These are phyloP conservation scores for Cyrtorhinus lividipennis DNA, from an alignment of 1,140 invertebrate genomes.

Conservation along the genomic window DNA sequence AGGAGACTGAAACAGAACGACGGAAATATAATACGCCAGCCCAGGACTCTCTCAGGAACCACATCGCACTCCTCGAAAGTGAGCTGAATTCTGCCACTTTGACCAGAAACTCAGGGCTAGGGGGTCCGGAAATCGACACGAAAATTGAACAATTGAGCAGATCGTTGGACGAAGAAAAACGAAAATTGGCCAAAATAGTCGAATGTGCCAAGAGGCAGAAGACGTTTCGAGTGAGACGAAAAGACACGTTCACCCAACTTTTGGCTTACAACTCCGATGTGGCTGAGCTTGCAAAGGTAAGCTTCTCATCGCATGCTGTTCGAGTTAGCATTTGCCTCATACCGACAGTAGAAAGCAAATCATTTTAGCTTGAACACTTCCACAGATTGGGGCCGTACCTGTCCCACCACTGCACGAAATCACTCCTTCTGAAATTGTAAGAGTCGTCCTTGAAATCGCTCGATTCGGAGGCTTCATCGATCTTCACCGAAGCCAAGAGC, in stretches of 20 bases:
- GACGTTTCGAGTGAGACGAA: neutral
- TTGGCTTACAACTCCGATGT: neutral
- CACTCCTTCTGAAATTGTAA: neutral
- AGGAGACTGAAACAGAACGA: neutral
- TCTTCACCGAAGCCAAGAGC: neutral
- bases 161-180: neutral
- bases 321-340: too few relatives aligned
- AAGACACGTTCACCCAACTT: neutral
- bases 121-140: neutral
- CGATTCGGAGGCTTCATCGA: neutral
- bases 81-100: neutral
- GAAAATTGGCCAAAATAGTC: neutral
- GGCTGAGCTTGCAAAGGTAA: neutral
- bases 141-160: neutral
- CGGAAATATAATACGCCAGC: neutral
- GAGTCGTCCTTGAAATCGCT: neutral
- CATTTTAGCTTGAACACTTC: too few relatives aligned
- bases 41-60: neutral
- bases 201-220: neutral
- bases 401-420: too few relatives aligned
- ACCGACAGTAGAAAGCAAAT: too few relatives aligned
- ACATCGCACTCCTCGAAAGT: neutral
- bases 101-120: neutral
- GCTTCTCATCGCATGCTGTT: too few relatives aligned
- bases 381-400: too few relatives aligned